A percentile compares a stretch with the other conserved stretches of the same genome.
These are phyloP conservation scores for Ctenosaura bakeri DNA, from an alignment of 2,797 vertebrate species.

Conservation along the genomic window DNA sequence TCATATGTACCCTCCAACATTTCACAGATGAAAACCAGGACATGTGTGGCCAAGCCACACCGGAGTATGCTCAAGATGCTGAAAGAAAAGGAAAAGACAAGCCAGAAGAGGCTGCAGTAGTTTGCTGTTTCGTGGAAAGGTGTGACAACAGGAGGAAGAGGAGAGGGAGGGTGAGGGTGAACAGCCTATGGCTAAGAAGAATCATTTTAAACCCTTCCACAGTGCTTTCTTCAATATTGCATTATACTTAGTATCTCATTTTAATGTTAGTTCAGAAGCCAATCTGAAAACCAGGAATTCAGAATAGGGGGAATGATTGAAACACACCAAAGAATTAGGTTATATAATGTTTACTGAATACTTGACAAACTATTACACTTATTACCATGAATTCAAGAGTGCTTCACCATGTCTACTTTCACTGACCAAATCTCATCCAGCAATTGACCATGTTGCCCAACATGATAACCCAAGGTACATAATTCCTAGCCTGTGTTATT, in stretches of 20 bases:
- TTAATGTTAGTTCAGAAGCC: conserved; percentile 6
- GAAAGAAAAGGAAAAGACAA: no score
- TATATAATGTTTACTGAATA: neutral
- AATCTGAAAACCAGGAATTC: neutral
- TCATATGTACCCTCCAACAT: no score
- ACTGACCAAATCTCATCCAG: neutral
- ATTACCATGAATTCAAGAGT: neutral
- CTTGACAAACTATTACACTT: neutral
- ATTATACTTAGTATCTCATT: neutral
- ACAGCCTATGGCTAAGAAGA: neutral
- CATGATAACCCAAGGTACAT: neutral
- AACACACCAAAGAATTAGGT: neutral
- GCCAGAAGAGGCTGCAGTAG: no score
- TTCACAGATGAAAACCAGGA: no score
- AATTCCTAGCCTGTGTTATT: neutral
- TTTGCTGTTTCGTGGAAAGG: no score
- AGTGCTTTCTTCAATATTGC: neutral
- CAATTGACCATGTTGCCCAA: no score
- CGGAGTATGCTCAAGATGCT: no score
- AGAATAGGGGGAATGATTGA: neutral
- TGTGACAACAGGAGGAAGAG: no score
- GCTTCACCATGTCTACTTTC: neutral
- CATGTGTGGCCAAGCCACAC: no score
- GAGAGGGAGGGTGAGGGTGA: no score
- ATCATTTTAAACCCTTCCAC: neutral